Percentiles rank a stretch among this genome's conserved stretches.
Conservation (phyloP, 2,113 vertebrate species). For the Bubo scandiacus region DNA sequence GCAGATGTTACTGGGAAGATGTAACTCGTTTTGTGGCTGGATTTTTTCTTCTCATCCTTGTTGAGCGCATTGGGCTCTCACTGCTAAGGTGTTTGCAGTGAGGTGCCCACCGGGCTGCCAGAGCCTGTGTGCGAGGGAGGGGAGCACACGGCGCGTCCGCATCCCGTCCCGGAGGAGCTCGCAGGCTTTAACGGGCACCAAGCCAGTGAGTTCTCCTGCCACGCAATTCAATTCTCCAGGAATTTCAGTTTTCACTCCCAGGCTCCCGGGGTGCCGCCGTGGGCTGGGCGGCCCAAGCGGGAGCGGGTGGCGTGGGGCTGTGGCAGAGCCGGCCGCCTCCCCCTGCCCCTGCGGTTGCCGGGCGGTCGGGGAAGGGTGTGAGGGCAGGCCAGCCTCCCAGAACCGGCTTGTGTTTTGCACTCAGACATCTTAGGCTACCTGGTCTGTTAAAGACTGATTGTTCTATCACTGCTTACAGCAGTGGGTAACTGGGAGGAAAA, state of each 20-base stretch:
- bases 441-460: neutral
- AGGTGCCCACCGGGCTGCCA: neutral
- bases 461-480: neutral
- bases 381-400: neutral
- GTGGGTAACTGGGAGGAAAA: neutral
- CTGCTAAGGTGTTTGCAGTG: accelerated
- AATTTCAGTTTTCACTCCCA: accelerated
- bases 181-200: accelerated
- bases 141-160: accelerated
- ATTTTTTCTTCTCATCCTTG: accelerated
- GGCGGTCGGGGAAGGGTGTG: neutral
- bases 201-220: accelerated
- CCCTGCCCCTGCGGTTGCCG: no score
- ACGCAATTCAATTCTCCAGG: accelerated
- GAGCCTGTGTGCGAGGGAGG: neutral
- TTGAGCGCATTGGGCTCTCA: neutral
- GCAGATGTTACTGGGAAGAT: neutral
- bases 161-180: no score
- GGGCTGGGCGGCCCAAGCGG: no score
- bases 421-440: neutral
- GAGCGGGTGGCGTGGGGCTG: no score
- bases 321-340: no score
- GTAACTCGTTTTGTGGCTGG: neutral
- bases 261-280: neutral
- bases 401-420: neutral